Evolutionary conservation across 2,797 vertebrate genomes (phyloP), one percentile per base, ranked within the genome.

Genomic region (Darevskia mixta): DNA sequence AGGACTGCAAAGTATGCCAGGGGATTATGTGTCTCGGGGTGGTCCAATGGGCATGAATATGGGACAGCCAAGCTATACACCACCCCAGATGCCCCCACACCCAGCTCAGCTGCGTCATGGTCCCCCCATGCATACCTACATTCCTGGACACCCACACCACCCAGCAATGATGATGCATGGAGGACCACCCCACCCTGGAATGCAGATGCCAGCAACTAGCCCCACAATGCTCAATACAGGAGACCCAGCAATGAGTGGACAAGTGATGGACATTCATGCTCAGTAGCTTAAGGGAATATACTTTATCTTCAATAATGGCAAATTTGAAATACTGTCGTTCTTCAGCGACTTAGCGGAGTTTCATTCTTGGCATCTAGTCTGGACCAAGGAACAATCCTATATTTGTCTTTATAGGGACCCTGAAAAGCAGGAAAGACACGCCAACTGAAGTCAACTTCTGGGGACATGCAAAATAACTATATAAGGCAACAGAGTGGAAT

Each of bases 401-500:
- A 96, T 97, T 98, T 98, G 97, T 98, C 98, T 98, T 97, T 97
- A 95, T 96, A 97, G 97, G 98, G 98, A 98, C 98, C 97, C 98
- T 98, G 95, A 97, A 95, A 97, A 97, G 97, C 96, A 97, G 97
- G 96, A 98, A 97, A 76, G 55, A 81, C 43, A 97, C 97, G 98
- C 96, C 98, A 95, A 96, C 97, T 88, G 98, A 98, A 97, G 97
- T 98, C 97, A 98, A 96, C 97, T 97, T 98, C 91, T 97, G 97
- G 98, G 98, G 98, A 98, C 98, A 98, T 97, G 97, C 97, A 99
- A 97, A 99, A 98, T 98, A 99, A 97, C 97, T 98, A 98, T 97
- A 98, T 98, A 98, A 98, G 98, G 99, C 98, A 98, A 98, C 98
- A 98, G 98, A 98, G 98, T 98, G 98, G 98, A 98, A 97, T 99